phyloP scores from a whole-genome alignment of 2,888 invertebrate species.

The Drosophila trichaetosa region DNA sequence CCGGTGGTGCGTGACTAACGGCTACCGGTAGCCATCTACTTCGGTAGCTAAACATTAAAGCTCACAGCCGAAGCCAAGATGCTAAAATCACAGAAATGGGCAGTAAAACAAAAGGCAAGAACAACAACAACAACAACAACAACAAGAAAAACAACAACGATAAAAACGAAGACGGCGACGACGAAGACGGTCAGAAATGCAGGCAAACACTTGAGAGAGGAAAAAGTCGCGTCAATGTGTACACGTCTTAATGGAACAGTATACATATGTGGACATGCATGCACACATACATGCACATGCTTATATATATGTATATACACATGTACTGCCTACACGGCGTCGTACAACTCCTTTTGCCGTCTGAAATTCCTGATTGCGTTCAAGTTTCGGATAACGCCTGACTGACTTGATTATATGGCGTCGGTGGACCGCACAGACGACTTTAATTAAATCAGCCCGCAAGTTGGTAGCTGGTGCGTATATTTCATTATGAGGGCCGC shows the following conservation, averaged over 20 bases:
- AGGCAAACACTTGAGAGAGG: constrained; percentile 77
- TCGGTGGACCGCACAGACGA: constrained; percentile 43
- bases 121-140: constrained; percentile 13
- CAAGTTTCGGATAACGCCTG: constrained; percentile 69
- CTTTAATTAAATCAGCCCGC: constrained; percentile 68
- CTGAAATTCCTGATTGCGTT: constrained; percentile 60
- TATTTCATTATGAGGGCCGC: constrained; percentile 54
- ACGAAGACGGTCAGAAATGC: constrained; percentile 62
- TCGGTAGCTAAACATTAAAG: constrained; percentile 78
- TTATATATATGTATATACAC: neutral
- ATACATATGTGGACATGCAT: constrained; percentile 55
- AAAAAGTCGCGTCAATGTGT: constrained; percentile 82
- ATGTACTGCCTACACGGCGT: constrained; percentile 15
- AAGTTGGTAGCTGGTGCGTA: constrained; percentile 45
- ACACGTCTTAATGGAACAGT: constrained; percentile 84
- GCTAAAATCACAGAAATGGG: constrained; percentile 73
- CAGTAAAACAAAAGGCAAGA: constrained; percentile 72
- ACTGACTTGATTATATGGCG: constrained; percentile 72
- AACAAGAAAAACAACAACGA: constrained; percentile 14
- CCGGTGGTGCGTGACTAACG: constrained; percentile 79
- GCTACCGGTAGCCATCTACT: constrained; percentile 80
- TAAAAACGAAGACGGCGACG: constrained; percentile 20
- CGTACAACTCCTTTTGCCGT: constrained; percentile 46
- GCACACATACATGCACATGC: neutral
- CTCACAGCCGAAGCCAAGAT: constrained; percentile 53